These are phyloP conservation scores for Rhaphigaster nebulosa DNA, from an alignment of 2,888 invertebrate species.

Conservation along the genomic window DNA sequence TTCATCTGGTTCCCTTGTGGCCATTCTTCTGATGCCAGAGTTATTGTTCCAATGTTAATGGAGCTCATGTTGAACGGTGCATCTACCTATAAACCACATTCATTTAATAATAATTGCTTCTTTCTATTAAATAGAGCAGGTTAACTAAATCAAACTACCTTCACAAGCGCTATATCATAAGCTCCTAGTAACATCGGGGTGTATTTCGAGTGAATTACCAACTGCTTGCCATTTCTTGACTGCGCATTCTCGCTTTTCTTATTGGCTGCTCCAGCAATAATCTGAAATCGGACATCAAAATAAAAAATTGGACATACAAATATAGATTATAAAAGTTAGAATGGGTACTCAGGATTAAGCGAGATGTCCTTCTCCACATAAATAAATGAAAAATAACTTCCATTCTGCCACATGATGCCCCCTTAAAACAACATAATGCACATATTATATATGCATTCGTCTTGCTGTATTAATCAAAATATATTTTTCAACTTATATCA, in stretches of 20 bases:
- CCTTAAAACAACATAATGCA: too few species aligned
- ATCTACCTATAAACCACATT: background rate
- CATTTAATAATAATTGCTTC: background rate
- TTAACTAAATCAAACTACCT: background rate
- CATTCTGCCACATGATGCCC: too few species aligned
- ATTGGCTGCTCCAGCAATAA: constrained; percentile 3
- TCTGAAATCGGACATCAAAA: background rate
- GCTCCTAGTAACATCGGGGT: background rate
- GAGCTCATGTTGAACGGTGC: constrained; percentile 35
- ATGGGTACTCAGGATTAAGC: too few species aligned
- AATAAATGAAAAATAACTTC: too few species aligned
- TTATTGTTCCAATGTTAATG: background rate
- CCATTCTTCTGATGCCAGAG: background rate
- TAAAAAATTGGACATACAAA: background rate
- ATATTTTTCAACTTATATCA: too few species aligned
- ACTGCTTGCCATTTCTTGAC: background rate
- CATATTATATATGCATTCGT: too few species aligned
- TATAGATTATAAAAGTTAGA: too few species aligned
- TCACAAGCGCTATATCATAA: background rate
- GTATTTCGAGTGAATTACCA: background rate
- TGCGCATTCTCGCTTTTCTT: background rate
- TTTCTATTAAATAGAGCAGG: background rate
- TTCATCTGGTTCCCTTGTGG: background rate
- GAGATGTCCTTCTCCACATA: too few species aligned
- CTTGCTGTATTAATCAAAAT: too few species aligned